Evolutionary conservation across 2,797 vertebrate genomes (phyloP).

Genomic region (Danio aesculapii): DNA sequence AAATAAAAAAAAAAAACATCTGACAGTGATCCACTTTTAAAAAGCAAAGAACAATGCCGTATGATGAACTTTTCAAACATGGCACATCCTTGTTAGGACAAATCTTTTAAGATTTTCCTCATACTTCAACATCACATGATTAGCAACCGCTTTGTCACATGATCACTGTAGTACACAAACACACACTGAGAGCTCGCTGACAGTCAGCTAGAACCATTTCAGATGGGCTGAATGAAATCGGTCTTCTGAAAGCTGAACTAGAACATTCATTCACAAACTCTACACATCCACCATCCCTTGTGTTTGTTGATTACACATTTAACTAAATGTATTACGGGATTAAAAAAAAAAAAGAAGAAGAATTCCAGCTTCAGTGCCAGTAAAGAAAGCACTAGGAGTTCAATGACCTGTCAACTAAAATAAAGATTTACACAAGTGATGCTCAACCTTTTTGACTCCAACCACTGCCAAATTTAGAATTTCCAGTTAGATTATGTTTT

Average conservation of each 20-base stretch:
- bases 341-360: background rate
- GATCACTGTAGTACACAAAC: constrained; percentile 21
- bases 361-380: background rate
- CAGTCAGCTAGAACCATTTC: background rate
- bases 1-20: background rate
- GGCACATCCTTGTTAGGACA: constrained; percentile 4
- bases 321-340: background rate
- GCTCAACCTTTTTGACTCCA: too few relatives aligned
- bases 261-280: background rate
- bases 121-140: constrained; percentile 45
- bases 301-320: background rate
- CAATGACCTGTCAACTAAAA: background rate
- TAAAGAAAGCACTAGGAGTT: background rate
- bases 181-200: background rate
- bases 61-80: background rate
- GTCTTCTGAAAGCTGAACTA: background rate
- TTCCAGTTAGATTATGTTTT: too few relatives aligned
- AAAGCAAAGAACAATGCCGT: background rate
- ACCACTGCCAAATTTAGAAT: too few relatives aligned
- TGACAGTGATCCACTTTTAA: background rate
- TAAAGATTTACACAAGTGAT: background rate
- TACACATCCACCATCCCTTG: background rate
- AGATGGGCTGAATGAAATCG: background rate
- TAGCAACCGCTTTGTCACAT: constrained; percentile 39
- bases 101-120: background rate